Base-by-base conservation (phyloP, 2,113 vertebrate genomes). In the Rhegmatorhina hoffmannsi region DNA sequence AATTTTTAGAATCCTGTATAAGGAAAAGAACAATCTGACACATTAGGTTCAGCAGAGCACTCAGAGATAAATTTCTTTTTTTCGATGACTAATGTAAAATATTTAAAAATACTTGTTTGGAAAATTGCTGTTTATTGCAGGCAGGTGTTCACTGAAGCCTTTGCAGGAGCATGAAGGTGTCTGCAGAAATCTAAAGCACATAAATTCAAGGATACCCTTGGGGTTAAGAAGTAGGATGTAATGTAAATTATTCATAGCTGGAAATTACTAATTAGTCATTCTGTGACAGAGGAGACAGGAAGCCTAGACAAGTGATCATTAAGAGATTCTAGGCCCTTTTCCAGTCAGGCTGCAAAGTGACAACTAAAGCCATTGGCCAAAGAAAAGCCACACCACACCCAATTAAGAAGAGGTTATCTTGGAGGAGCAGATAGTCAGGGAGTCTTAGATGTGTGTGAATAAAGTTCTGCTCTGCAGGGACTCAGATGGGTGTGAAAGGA, bases 231-330 rank as follows among this genome's bases (percentile, higher is more conserved):
- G 44, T 49, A 88, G 85, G 92, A 82, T 69, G 73, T 92, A 84
- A 92, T 38, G 69, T 90, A 82, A 96, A 94, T 96, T 95, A 94
- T 95, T 96, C 92, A 94, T 77, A 49, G 73, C 58, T 97, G 87
- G 91, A 96, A 96, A 97, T 93, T 77, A 70, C 62, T 73, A 94
- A 95, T 97, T 89, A 96, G 76, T 96, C 91, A 90, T 78, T 77
- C 1, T 3, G 86, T 94, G 95, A 93, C 93, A 94, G 76, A 70
- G 87, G 93, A 90, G 93, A 89, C 76, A 74, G 87, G 90, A 96
- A 95, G 50, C 75, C 58, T 24, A 75, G 88, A 75, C 31, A 92
- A 87, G 81, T 74, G 72, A 40, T 96, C 91, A 80, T 92, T 82
- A 74, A 80, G 78, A 72, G 24, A 47, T 74, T 89, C 49, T 69